These are phyloP conservation scores for Uropsilus gracilis DNA, from an alignment of 2,113 vertebrate species.

Conservation along the genomic window DNA sequence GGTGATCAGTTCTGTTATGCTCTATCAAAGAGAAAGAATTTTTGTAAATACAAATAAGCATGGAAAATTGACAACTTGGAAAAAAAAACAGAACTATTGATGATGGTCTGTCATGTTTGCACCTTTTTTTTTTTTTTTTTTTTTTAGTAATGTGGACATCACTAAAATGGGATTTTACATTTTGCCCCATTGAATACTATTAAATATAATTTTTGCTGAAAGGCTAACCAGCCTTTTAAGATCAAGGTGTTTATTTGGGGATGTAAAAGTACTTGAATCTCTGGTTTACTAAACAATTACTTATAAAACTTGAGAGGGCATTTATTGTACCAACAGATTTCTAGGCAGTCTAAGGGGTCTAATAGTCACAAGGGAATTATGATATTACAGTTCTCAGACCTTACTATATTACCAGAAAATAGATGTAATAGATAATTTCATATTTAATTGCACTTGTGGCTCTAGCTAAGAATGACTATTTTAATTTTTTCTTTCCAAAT, in stretches of 20 bases:
- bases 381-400: neutral
- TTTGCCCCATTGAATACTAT: neutral
- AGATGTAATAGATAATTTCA: conserved; percentile 2
- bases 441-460: conserved; percentile 4
- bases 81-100: conserved; percentile 7
- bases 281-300: neutral
- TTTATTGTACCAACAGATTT: neutral
- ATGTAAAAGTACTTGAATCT: neutral
- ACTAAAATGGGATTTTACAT: neutral
- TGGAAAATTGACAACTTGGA: neutral
- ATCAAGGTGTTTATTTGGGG: neutral
- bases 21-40: neutral
- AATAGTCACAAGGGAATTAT: neutral
- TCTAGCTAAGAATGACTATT: neutral
- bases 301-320: neutral
- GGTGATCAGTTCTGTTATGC: conserved; percentile 17
- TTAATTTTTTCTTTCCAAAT: too few relatives aligned
- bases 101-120: conserved; percentile 36
- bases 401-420: neutral
- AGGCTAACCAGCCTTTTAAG: neutral
- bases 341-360: neutral
- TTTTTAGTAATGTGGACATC: conserved; percentile 33
- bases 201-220: neutral
- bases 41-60: conserved; percentile 25
- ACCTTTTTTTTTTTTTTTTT: conserved; percentile 53